These are phyloP conservation scores for Lampris megalopsis DNA, from an alignment of 2,113 vertebrate species.

Conservation along the genomic window DNA sequence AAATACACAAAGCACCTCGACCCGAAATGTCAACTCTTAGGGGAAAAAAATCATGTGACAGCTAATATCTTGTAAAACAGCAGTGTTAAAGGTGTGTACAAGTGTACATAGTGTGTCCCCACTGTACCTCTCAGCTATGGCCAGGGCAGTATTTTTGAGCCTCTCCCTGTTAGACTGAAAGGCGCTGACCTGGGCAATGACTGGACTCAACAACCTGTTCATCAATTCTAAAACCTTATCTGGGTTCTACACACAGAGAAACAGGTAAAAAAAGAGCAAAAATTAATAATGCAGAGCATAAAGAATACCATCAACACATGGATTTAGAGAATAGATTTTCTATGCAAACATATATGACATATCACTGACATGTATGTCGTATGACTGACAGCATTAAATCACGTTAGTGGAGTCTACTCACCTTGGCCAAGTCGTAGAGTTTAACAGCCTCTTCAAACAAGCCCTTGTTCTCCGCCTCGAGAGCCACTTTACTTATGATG, in stretches of 20 bases:
- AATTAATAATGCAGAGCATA: not conserved
- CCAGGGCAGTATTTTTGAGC: conserved; percentile 91
- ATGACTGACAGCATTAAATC: not conserved
- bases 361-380: too few relatives aligned
- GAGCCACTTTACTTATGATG: conserved; percentile 95
- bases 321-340: too few relatives aligned
- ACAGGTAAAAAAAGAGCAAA: not conserved
- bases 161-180: conserved; percentile 97
- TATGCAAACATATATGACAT: too few relatives aligned
- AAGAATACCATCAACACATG: too few relatives aligned
- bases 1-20: too few relatives aligned
- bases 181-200: conserved; percentile 90
- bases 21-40: too few relatives aligned
- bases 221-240: conserved; percentile 97
- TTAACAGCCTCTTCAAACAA: conserved; percentile 97
- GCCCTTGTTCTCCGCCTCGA: conserved; percentile 96
- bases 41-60: too few relatives aligned
- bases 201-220: conserved; percentile 93
- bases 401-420: conserved; percentile 61
- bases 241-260: conserved; percentile 84
- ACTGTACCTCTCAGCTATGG: conserved; percentile 86
- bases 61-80: not conserved
- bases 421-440: conserved; percentile 97
- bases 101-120: not conserved
- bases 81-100: conserved; percentile 17